These are phyloP conservation scores for Enteromius anoplus DNA, from an alignment of 2,797 vertebrate genomes.

Conservation along the genomic window DNA sequence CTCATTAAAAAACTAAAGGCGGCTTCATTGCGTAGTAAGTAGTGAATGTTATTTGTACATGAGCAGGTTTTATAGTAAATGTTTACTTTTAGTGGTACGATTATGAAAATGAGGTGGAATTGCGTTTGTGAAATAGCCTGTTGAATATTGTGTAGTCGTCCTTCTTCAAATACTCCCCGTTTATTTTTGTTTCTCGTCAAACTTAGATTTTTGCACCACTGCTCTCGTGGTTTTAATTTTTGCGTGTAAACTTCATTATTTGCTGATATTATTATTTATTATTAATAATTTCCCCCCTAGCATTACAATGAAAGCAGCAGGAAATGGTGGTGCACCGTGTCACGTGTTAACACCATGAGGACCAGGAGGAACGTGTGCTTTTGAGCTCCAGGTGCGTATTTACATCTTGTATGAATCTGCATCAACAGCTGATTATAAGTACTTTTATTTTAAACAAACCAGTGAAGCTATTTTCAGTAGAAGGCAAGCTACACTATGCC, in stretches of 20 bases:
- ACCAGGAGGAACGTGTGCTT: not conserved
- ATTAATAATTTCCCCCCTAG: not conserved
- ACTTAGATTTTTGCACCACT: not conserved
- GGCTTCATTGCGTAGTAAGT: not conserved
- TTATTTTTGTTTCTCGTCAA: not conserved
- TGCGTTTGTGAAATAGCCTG: not conserved
- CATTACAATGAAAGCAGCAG: not conserved
- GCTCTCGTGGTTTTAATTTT: not conserved
- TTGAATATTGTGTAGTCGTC: not conserved
- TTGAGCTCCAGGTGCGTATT: not conserved
- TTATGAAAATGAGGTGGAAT: not conserved
- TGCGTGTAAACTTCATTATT: not conserved
- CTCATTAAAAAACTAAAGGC: not conserved
- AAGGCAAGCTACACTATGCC: conserved; percentile 15
- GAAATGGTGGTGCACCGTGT: not conserved
- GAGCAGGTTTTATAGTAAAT: not conserved
- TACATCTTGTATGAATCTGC: not conserved
- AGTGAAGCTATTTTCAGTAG: not conserved
- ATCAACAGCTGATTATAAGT: not conserved
- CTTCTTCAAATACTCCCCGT: not conserved
- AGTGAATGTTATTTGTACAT: not conserved
- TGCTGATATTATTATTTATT: not conserved
- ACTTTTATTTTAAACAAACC: not conserved
- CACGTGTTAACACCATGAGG: conserved; percentile 6
- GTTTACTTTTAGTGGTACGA: not conserved